A percentile compares a stretch with the other conserved stretches of the same genome.
Conservation (phyloP, 2,888 invertebrate genomes). For the Ormia ochracea region DNA sequence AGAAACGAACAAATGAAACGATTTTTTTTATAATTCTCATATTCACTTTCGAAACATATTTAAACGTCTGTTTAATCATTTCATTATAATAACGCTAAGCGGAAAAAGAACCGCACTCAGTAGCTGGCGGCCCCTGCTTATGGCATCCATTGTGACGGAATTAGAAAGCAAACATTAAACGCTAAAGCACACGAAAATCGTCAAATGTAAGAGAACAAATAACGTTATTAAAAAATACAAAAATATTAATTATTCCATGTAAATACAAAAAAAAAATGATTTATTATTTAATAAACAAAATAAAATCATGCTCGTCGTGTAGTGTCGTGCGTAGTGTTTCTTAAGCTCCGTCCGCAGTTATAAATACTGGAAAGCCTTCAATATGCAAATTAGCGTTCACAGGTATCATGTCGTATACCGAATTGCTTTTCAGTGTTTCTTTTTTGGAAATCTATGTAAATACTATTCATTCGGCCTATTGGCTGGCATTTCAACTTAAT, state of each 20-base stretch:
- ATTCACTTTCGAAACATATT: slow-evolving; percentile 20
- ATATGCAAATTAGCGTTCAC: background rate
- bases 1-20: background rate
- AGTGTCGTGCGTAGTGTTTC: no score
- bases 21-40: slow-evolving; percentile 1
- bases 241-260: background rate
- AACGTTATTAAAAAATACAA: background rate
- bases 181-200: background rate
- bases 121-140: no score
- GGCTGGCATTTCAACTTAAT: no score
- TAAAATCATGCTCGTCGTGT: no score
- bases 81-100: slow-evolving; percentile 39
- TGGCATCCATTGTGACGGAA: no score
- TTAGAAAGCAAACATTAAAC: no score
- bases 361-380: background rate
- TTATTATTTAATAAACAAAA: background rate
- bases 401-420: no score
- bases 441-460: no score
- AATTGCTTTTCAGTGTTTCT: no score
- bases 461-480: no score
- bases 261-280: background rate
- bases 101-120: background rate
- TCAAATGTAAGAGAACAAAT: background rate
- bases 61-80: slow-evolving; percentile 6
- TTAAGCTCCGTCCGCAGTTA: background rate